Evolutionary conservation across 1,140 invertebrate species (phyloP), one percentile per base, ranked within the genome.

Genomic region (Helicoverpa armigera): DNA sequence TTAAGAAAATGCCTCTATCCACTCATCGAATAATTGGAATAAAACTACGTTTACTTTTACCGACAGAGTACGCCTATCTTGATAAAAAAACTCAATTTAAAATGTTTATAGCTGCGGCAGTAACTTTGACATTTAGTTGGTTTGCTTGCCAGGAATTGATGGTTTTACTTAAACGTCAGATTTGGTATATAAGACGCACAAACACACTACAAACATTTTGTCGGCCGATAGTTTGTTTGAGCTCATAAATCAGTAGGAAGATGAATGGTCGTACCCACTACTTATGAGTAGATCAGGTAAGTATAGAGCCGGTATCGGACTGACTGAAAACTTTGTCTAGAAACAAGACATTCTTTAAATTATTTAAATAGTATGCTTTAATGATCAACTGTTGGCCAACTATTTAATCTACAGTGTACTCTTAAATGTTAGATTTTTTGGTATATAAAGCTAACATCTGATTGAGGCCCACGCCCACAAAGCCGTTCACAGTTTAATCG

Each of bases 61-160:
- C 70, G 70, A 56, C 79, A 54, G 29, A 12, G 65, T 56, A 70
- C 29, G 18, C 35, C 48, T 54, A 69, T 83, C 54, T 58, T 79
- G 82, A 83, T 81, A 83, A 81, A 81, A 84, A 79, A 79, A 79
- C 53, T 73, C 58, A 84, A 84, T 79, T 84, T 60, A 83, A 23
- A 79, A 81, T 84, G 75, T 84, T 81, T 84, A 81, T 77, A 56
- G 35, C 29, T 12, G 50, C 50, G 58, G 56, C 61, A 70, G 61
- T 78, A 81, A 79, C 53, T 69, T 76, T 48, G 63, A 65, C 53
- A 69, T 79, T 79, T 79, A 61, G 67, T 81, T 76, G 70, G 69
- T 79, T 61, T 54, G 69, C 35, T 61, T 63, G 70, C 53, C 75
- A 76, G 7, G 61, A 18, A 63, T 65, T 76, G 35, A 73, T 48